Evolutionary conservation across 1,140 invertebrate species (phyloP).

Genomic region (Drosophila bocki): DNA sequence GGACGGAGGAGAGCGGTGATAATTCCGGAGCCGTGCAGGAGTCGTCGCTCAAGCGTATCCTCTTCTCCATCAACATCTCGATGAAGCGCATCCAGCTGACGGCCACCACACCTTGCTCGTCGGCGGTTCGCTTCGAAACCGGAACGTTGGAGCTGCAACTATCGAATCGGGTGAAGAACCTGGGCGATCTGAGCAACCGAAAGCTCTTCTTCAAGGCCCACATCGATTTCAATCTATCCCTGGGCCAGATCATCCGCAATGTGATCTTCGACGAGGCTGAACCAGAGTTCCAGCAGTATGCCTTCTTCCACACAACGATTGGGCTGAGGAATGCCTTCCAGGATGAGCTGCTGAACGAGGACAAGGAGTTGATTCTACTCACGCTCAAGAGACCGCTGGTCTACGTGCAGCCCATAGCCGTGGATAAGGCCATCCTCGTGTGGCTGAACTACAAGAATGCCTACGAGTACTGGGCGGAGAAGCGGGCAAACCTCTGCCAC

Average conservation of each 20-base stretch:
- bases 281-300: constrained; percentile 98
- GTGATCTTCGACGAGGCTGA: constrained; percentile 98
- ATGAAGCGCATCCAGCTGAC: constrained; percentile 97
- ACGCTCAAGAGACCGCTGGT: constrained; percentile 95
- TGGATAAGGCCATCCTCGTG: constrained; percentile 98
- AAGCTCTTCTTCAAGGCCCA: constrained; percentile 97
- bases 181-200: constrained; percentile 89
- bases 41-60: constrained; percentile 88
- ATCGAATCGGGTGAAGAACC: constrained; percentile 96
- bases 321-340: constrained; percentile 93
- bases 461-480: constrained; percentile 99
- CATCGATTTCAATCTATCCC: constrained; percentile 96
- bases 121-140: constrained; percentile 97
- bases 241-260: constrained; percentile 97
- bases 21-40: constrained; percentile 85
- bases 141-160: constrained; percentile 95
- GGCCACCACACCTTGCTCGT: constrained; percentile 98
- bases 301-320: constrained; percentile 98
- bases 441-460: constrained; percentile 99
- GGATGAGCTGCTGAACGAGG: constrained; percentile 96
- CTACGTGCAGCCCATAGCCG: constrained; percentile 97
- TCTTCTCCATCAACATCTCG: constrained; percentile 94
- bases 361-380: constrained; percentile 97
- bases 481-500: constrained; percentile 94
- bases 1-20: constrained; percentile 92